Evolutionary conservation across 2,888 invertebrate species (phyloP).

Genomic region (Halictus quadricinctus): DNA sequence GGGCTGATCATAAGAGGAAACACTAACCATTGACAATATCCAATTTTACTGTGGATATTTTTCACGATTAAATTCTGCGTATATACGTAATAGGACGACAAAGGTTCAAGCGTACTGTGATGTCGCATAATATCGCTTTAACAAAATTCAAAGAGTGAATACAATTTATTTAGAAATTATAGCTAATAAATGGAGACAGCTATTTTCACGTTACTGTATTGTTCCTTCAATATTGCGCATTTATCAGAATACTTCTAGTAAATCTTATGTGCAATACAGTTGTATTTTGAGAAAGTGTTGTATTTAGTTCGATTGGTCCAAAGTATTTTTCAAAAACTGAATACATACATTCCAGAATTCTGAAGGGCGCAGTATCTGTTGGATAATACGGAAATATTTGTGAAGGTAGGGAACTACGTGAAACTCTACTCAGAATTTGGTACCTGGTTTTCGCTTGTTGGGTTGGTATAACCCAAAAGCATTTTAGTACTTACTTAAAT

Average conservation of each 20-base stretch:
- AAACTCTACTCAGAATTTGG: constrained; percentile 29
- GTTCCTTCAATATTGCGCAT: constrained; percentile 22
- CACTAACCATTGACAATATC: neutral
- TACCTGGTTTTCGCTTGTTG: constrained; percentile 70
- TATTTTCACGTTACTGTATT: constrained; percentile 19
- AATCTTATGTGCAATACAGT: neutral
- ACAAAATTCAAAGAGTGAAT: neutral
- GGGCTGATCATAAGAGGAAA: neutral
- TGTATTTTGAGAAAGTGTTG: constrained; percentile 18
- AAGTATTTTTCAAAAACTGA: neutral
- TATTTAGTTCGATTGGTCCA: neutral
- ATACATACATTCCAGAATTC: neutral
- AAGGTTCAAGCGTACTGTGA: constrained; percentile 6
- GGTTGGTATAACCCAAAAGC: constrained; percentile 39
- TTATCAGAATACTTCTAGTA: constrained; percentile 2
- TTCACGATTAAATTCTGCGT: neutral
- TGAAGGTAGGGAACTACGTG: neutral
- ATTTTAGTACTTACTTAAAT: constrained; percentile 46
- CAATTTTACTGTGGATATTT: neutral
- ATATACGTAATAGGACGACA: neutral
- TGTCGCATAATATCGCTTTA: constrained; percentile 8
- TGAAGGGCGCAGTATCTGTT: constrained; percentile 16
- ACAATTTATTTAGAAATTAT: neutral
- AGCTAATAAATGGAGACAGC: neutral
- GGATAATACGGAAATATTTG: constrained; percentile 24